Evolutionary conservation across 2,113 vertebrate species (phyloP), one percentile per base, ranked within the genome.

Genomic region (Glaucomys volans): DNA sequence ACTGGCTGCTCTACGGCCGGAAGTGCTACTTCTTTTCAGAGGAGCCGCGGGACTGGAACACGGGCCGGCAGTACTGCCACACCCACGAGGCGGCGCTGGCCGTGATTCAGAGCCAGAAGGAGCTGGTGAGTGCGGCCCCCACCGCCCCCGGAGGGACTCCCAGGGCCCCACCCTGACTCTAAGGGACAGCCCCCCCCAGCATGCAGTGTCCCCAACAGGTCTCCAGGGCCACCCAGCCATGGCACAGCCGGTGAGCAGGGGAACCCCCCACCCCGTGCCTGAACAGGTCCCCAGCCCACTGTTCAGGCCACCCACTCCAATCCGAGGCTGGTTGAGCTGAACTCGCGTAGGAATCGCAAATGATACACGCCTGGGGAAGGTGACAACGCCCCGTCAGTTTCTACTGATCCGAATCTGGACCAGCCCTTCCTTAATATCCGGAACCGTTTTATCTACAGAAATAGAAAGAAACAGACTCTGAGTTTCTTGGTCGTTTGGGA

Each of bases 1-100:
- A 97, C 81, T 98, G 98, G 98, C 95, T 98, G 54, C 98, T 98
- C 8, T 98, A 97, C 0, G 98, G 97, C 1, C 72, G 97, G 67
- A 98, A 97, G 30, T 98, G 98, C 87, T 98, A 98, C 95, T 98
- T 92, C 93, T 98, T 98, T 59, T 97, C 98, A 0, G 98, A 98
- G 96, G 98, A 98, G 16, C 97, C 96, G 0, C 72, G 98, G 26
- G 98, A 98, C 93, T 98, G 98, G 98, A 98, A 98, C 92, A 97
- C 98, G 0, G 97, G 97, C 87, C 18, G 97, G 50, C 97, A 98
- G 81, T 92, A 97, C 66, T 98, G 97, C 67, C 97, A 95, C 37
- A 95, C 40, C 44, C 97, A 97, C 1, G 97, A 97, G 66, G 97
- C 97, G 0, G 86, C 83, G 0, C 95, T 98, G 83, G 97, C 97